Conservation (phyloP, 2,797 vertebrate species). For the Parauchenoglanis ngamensis region DNA sequence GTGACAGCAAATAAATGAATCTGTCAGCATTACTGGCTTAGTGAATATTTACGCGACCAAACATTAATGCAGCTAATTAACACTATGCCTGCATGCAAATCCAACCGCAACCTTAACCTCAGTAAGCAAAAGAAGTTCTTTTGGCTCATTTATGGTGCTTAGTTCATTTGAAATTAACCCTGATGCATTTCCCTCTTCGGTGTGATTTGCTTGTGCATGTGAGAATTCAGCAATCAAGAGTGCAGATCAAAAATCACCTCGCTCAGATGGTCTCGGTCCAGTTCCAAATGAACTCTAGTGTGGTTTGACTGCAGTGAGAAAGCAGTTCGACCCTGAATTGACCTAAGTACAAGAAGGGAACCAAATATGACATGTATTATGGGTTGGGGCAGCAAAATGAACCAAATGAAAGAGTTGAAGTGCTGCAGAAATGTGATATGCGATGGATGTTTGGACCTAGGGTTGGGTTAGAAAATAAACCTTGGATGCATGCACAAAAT, state of each 20-base stretch:
- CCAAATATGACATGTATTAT: neutral
- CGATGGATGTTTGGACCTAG: neutral
- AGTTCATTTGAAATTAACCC: neutral
- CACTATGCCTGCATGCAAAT: neutral
- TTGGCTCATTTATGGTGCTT: neutral
- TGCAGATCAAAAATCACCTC: neutral
- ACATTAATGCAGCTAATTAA: neutral
- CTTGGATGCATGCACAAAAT: neutral
- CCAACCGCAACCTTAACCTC: neutral
- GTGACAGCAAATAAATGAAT: conserved; percentile 31
- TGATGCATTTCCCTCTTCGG: neutral
- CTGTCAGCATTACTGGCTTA: conserved; percentile 3
- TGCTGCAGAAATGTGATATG: neutral
- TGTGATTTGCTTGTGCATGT: neutral
- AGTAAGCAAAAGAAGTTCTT: neutral
- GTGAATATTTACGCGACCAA: neutral
- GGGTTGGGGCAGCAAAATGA: neutral
- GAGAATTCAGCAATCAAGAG: neutral
- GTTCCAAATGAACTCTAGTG: neutral
- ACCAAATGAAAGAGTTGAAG: neutral
- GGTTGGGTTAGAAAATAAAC: neutral
- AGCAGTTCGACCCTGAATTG: neutral
- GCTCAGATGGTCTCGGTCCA: neutral
- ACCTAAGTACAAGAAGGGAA: neutral
- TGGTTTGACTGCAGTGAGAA: neutral